A percentile compares a stretch with the other conserved stretches of the same genome.
These are phyloP conservation scores for Acyrthosiphon pisum DNA, from an alignment of 1,140 invertebrate genomes.

Conservation along the genomic window DNA sequence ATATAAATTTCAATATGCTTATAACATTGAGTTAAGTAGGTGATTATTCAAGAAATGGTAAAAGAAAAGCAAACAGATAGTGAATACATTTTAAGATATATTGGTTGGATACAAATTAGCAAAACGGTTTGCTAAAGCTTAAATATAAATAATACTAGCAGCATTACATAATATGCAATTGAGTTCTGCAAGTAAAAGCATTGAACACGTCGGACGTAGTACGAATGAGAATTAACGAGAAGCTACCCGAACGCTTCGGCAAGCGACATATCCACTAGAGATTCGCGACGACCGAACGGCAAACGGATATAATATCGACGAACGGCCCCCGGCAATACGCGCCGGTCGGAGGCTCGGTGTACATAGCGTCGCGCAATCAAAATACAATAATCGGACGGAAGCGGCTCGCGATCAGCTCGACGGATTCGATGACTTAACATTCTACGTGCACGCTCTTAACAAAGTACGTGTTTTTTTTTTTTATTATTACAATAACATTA, in stretches of 20 bases:
- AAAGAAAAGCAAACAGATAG: neutral
- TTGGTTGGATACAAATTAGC: neutral
- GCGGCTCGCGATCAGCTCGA: slow-evolving; percentile 33
- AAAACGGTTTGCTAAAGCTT: neutral
- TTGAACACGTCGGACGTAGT: neutral
- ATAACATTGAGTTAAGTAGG: neutral
- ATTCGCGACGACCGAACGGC: slow-evolving; percentile 22
- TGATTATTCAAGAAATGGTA: neutral
- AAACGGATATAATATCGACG: slow-evolving; percentile 9
- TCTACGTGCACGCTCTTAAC: slow-evolving; percentile 40
- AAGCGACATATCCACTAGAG: slow-evolving; percentile 25
- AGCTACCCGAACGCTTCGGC: slow-evolving; percentile 7
- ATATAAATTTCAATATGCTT: neutral
- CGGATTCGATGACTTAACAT: slow-evolving; percentile 27
- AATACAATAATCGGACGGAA: slow-evolving; percentile 14
- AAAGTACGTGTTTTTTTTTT: slow-evolving; percentile 14
- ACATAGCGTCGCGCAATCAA: slow-evolving; percentile 16
- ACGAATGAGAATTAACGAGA: neutral
- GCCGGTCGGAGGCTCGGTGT: neutral
- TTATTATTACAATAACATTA: slow-evolving; percentile 29
- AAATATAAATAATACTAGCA: neutral
- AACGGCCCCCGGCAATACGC: slow-evolving; percentile 1
- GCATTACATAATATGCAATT: neutral
- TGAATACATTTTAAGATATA: slow-evolving; percentile 19
- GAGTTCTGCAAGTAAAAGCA: neutral